Conservation (phyloP, 2,113 vertebrate genomes). For the Phalacrocorax pelagicus region DNA sequence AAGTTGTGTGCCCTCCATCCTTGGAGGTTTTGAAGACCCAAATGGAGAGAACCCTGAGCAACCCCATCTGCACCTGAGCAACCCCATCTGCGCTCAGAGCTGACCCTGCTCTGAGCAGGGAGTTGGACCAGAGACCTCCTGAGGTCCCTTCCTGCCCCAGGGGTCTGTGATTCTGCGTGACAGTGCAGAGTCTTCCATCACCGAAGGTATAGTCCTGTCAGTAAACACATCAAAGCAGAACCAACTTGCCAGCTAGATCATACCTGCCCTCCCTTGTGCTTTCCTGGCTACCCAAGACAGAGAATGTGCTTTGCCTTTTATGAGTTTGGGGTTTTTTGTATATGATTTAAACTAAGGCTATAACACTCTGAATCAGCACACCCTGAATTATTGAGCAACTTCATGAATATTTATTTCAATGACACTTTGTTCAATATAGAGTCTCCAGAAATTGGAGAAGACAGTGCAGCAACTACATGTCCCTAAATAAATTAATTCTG, state of each 20-base stretch:
- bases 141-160: not conserved
- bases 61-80: not conserved
- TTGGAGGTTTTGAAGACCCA: not conserved
- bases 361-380: conserved; percentile 9
- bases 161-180: not conserved
- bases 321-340: not conserved
- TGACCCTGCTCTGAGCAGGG: not conserved
- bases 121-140: not conserved
- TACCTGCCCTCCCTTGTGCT: not conserved
- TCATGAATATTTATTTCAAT: conserved; percentile 56
- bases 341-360: not conserved
- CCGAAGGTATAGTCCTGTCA: not conserved
- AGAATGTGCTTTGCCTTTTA: not conserved
- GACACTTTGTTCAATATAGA: not conserved
- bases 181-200: not conserved
- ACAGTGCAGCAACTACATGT: not conserved
- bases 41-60: not conserved
- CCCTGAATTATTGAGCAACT: conserved; percentile 61
- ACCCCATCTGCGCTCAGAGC: not conserved
- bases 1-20: not conserved
- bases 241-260: not conserved
- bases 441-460: conserved; percentile 27
- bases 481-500: conserved; percentile 45
- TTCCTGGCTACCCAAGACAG: not conserved
- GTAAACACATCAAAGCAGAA: conserved; percentile 7